phyloP scores from a whole-genome alignment of 2,113 vertebrate species.

The Cathartes aura region DNA sequence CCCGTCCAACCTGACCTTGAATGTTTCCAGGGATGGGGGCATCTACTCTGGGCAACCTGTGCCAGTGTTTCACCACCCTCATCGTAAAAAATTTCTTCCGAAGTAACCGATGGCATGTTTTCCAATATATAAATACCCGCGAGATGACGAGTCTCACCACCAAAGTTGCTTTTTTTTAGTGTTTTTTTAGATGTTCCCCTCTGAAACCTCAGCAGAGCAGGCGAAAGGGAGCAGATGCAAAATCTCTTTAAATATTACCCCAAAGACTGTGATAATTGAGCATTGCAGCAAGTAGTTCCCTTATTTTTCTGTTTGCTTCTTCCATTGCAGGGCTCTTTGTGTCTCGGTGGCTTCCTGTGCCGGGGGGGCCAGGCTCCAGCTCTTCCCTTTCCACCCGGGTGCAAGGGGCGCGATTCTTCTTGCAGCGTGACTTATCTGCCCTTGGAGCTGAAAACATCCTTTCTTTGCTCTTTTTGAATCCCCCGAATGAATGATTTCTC shows the following conservation, averaged over 20 bases:
- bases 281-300: background rate
- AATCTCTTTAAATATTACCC: background rate
- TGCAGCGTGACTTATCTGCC: background rate
- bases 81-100: background rate
- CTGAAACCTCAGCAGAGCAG: background rate
- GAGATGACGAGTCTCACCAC: background rate
- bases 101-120: background rate
- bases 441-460: conserved; percentile 38
- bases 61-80: background rate
- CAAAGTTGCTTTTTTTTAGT: background rate
- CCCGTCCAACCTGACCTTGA: background rate
- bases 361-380: background rate
- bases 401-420: background rate
- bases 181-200: background rate
- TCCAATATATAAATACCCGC: fast-evolving
- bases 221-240: background rate
- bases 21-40: background rate
- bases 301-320: background rate
- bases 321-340: conserved; percentile 37
- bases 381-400: conserved; percentile 28
- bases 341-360: conserved; percentile 52
- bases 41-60: background rate
- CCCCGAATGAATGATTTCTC: background rate
- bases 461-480: conserved; percentile 1
- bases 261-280: background rate